Percentiles rank a stretch among this genome's conserved stretches.
Conservation (phyloP, 2,797 vertebrate species). For the Chaenodraco wilsoni region DNA sequence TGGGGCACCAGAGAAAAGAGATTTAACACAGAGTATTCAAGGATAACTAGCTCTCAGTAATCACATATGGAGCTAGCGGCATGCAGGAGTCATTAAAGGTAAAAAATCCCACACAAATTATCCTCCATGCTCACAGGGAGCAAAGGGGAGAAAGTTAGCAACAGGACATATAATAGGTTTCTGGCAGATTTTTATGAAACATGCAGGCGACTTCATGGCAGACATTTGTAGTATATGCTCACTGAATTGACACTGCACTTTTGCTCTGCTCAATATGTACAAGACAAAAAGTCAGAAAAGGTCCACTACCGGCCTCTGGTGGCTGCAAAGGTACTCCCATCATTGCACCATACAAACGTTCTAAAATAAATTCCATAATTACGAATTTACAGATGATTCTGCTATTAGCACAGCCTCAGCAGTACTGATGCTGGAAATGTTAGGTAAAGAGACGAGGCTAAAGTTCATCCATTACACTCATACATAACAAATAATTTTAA, state of each 20-base stretch:
- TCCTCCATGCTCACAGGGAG: background rate
- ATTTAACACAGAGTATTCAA: conserved; percentile 58
- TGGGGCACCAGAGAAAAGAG: conserved; percentile 38
- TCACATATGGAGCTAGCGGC: conserved; percentile 10
- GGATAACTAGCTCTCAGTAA: conserved; percentile 45
- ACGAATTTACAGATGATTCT: no score
- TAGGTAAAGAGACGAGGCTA: no score
- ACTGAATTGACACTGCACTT: conserved; percentile 9
- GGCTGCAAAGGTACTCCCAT: no score
- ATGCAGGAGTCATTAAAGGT: conserved; percentile 23
- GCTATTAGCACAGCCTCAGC: no score
- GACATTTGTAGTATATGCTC: background rate
- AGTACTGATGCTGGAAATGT: no score
- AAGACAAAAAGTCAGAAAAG: no score
- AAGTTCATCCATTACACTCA: no score
- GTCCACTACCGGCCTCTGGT: no score
- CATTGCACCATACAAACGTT: no score
- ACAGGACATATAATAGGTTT: conserved; percentile 4
- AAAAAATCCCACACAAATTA: conserved; percentile 13
- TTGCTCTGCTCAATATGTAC: no score
- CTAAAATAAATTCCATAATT: no score
- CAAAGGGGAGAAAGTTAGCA: background rate
- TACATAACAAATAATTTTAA: no score
- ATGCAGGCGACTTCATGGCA: background rate
- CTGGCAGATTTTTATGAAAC: conserved; percentile 13